A percentile compares a stretch with the other conserved stretches of the same genome.
Conservation (phyloP, 2,797 vertebrate species). For the Sebastes variabilis region DNA sequence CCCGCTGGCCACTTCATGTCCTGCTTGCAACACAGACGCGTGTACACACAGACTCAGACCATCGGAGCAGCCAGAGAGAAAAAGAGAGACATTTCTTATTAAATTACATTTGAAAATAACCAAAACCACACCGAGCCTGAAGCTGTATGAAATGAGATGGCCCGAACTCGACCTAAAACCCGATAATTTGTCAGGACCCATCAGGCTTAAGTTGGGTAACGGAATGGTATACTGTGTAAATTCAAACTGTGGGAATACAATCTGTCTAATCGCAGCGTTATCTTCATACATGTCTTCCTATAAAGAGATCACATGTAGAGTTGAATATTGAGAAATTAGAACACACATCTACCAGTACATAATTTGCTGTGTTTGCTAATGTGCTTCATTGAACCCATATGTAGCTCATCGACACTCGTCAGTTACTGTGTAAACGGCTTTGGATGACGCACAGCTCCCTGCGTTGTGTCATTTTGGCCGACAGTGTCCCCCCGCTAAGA, state of each 20-base stretch:
- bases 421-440: conserved; percentile 35
- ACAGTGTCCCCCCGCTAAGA: conserved; percentile 54
- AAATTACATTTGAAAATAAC: conserved; percentile 35
- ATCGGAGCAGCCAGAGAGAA: background rate
- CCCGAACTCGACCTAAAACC: conserved; percentile 19
- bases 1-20: background rate
- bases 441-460: conserved; percentile 62
- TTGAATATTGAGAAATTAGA: conserved; percentile 3
- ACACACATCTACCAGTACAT: conserved; percentile 13
- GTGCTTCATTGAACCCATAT: conserved; percentile 46
- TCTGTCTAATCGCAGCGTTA: background rate
- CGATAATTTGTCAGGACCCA: conserved; percentile 36
- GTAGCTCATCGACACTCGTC: conserved; percentile 56
- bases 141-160: conserved; percentile 22
- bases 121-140: conserved; percentile 8
- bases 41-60: background rate
- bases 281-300: background rate
- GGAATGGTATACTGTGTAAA: conserved; percentile 1
- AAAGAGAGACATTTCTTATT: conserved; percentile 9
- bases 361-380: conserved; percentile 15
- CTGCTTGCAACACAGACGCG: background rate
- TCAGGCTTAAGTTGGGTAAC: background rate
- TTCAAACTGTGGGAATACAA: background rate
- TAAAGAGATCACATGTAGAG: background rate
- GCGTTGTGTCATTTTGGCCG: conserved; percentile 54